Evolutionary conservation across 1,140 invertebrate species (phyloP), one percentile per base, ranked within the genome.

Genomic region (Philopotamus ludificatus): DNA sequence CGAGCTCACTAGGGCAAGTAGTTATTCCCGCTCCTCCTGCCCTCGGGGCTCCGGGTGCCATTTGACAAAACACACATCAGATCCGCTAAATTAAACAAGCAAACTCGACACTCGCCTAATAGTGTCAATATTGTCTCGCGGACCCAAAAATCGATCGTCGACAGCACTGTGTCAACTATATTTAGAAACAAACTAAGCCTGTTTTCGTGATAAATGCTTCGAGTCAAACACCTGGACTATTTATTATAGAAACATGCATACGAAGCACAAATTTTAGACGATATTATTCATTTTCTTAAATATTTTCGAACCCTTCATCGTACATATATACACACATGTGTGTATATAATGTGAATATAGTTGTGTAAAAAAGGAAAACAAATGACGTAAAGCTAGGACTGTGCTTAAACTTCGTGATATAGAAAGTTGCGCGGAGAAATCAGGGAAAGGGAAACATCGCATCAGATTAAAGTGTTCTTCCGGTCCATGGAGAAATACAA

Each of bases 381-480:
- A 34, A 34, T 12, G 28, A 34, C 28, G 28, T 34, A 34, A 34
- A 34, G 28, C n/a, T n/a, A 34, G 28, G 28, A 34, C 28, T 34
- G 4, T 4, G 28, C 28, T 34, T 34, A 7, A 34, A 34, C 28
- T 34, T 34, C 4, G 44, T 16, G 10, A 20, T 47, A 47, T 47
- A 47, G 10, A 47, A 47, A 47, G 44, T 47, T 47, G 44, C 15
- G 18, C 44, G 3, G 18, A 47, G 44, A 47, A 47, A 47, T 47
- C 44, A 47, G 44, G 44, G 18, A 47, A 47, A 47, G 15, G 44
- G 44, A 47, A 47, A 47, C 44, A 47, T 47, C 44, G 18, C 44
- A 47, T 47, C 44, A 47, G 44, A 47, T 47, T 47, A 47, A 47
- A 47, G 44, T 47, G 44, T 47, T 47, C 44, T 47, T 47, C 44